Conservation (phyloP, 2,113 vertebrate genomes). For the Perca schrenkii region DNA sequence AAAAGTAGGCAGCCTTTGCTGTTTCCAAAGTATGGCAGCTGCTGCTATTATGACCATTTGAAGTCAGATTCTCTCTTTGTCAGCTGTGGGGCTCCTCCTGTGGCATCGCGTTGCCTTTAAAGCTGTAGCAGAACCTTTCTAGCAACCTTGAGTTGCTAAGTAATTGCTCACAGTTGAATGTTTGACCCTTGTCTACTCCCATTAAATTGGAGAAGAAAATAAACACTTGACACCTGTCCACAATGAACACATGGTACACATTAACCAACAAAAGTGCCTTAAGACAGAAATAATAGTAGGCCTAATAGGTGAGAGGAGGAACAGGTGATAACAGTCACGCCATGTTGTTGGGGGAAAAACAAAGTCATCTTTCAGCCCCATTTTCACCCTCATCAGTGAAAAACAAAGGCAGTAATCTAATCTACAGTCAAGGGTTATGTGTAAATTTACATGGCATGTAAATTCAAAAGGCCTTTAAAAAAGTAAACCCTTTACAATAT, state of each 20-base stretch:
- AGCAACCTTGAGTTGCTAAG: slow-evolving; percentile 66
- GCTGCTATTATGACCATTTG: slow-evolving; percentile 74
- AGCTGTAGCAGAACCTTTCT: slow-evolving; percentile 56
- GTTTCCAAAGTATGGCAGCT: slow-evolving; percentile 60
- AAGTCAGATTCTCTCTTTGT: slow-evolving; percentile 67
- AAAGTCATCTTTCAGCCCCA: background rate
- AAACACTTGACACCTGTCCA: slow-evolving; percentile 64
- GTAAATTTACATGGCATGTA: background rate
- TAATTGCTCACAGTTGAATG: slow-evolving; percentile 69
- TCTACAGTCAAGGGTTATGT: background rate
- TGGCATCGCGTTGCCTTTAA: slow-evolving; percentile 67
- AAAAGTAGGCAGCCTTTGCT: slow-evolving; percentile 29
- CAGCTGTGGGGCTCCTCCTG: slow-evolving; percentile 57
- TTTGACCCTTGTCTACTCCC: slow-evolving; percentile 43
- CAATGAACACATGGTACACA: slow-evolving; percentile 48
- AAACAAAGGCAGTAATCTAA: background rate
- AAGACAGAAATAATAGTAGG: slow-evolving; percentile 5
- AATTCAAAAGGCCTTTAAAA: background rate
- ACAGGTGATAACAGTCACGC: slow-evolving; percentile 15
- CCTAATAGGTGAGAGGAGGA: slow-evolving; percentile 20
- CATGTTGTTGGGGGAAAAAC: background rate
- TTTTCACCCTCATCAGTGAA: background rate
- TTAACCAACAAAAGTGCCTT: slow-evolving; percentile 8
- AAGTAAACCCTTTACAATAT: background rate
- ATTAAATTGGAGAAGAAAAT: slow-evolving; percentile 58